Conservation (phyloP, 2,113 vertebrate genomes). For the Saguinus midas region DNA sequence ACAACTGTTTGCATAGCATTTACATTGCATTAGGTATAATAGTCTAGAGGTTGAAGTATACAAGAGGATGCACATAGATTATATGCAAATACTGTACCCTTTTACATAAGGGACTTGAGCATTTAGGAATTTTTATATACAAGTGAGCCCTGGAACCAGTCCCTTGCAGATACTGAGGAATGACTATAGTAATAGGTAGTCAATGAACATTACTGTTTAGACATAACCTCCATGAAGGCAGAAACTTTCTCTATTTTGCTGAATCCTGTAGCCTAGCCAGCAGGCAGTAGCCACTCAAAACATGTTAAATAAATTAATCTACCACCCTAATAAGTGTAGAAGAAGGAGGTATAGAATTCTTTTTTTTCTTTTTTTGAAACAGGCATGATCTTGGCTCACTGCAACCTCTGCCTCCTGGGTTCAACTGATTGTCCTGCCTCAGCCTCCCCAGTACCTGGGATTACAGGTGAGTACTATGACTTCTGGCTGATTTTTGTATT, state of each 20-base stretch:
- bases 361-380: too few species aligned
- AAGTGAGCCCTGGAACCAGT: neutral
- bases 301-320: neutral
- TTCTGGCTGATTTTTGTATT: too few species aligned
- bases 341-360: too few species aligned
- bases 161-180: neutral
- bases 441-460: too few species aligned
- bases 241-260: neutral
- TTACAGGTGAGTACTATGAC: too few species aligned
- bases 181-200: neutral
- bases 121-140: neutral
- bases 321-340: neutral
- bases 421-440: too few species aligned
- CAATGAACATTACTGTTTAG: neutral
- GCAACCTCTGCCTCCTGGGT: too few species aligned
- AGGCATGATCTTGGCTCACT: too few species aligned
- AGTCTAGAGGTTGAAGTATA: neutral
- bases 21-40: neutral
- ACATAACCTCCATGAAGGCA: neutral
- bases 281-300: neutral
- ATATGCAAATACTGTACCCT: neutral
- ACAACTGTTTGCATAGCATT: neutral
- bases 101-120: neutral
- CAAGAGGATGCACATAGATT: neutral
- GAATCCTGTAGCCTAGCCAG: neutral